Conservation (phyloP, 2,113 vertebrate species). For the Barnardius zonarius region DNA sequence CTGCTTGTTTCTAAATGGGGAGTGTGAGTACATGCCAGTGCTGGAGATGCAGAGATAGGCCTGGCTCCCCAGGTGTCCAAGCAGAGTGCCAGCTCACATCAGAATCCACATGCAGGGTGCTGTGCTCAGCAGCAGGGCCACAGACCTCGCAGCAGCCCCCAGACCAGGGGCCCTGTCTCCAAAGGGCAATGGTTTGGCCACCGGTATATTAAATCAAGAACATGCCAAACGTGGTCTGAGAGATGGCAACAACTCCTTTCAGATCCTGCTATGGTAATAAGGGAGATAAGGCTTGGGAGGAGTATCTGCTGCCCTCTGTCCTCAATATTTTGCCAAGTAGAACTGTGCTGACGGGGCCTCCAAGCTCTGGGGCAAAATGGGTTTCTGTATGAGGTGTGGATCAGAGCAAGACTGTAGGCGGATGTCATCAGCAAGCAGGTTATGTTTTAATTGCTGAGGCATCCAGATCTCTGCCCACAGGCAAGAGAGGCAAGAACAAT, state of each 20-base stretch:
- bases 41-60: not conserved
- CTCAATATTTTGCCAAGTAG: not conserved
- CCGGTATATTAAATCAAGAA: accelerated
- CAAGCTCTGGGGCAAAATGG: not conserved
- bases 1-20: not conserved
- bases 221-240: accelerated
- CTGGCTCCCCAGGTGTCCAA: not conserved
- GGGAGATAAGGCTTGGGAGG: not conserved
- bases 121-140: not conserved
- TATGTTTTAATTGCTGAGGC: not conserved
- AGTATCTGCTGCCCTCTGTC: not conserved
- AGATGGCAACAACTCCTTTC: not conserved
- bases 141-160: too few relatives aligned
- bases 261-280: not conserved
- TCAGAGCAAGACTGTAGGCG: not conserved
- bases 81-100: not conserved
- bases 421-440: not conserved
- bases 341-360: not conserved
- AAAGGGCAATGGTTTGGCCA: not conserved
- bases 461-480: not conserved
- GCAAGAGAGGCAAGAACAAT: not conserved
- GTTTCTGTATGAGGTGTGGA: not conserved
- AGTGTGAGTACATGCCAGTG: not conserved
- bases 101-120: not conserved
- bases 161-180: not conserved